phyloP scores from a whole-genome alignment of 1,140 invertebrate genomes.

The Drosophila tani region DNA sequence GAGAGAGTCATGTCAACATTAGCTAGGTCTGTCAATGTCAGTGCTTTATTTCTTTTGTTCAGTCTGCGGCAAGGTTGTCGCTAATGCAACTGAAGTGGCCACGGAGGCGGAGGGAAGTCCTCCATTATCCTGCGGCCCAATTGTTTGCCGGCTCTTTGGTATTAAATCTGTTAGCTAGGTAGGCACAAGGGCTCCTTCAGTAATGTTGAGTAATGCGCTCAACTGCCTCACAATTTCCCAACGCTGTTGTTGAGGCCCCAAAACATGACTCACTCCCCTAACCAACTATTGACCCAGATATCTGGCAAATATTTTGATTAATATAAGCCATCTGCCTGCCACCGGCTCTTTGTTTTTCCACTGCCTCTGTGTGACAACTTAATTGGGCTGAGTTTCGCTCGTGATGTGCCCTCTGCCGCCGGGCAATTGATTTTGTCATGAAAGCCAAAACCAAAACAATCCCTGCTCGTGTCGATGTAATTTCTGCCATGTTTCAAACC shows the following conservation, averaged over 20 bases:
- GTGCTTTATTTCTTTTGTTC: slow-evolving; percentile 40
- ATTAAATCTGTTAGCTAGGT: slow-evolving; percentile 14
- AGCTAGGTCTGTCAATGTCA: slow-evolving; percentile 38
- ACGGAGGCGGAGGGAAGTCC: background rate
- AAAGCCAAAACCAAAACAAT: slow-evolving; percentile 46
- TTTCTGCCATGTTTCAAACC: slow-evolving; percentile 38
- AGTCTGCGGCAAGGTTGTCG: slow-evolving; percentile 25
- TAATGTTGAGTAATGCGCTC: slow-evolving; percentile 19
- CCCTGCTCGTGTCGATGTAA: slow-evolving; percentile 18
- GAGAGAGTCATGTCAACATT: slow-evolving; percentile 31
- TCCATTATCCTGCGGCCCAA: slow-evolving; percentile 30
- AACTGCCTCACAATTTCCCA: background rate
- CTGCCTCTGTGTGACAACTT: slow-evolving; percentile 38
- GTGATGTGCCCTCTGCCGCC: slow-evolving; percentile 14
- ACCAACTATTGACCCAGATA: slow-evolving; percentile 13
- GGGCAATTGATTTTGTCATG: slow-evolving; percentile 61
- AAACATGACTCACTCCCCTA: slow-evolving; percentile 10
- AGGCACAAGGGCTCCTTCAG: slow-evolving; percentile 6
- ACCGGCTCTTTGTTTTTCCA: slow-evolving; percentile 8
- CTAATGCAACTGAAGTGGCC: slow-evolving; percentile 28
- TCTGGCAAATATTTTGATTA: slow-evolving; percentile 18
- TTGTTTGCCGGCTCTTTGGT: slow-evolving; percentile 25
- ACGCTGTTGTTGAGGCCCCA: background rate
- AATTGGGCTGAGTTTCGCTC: slow-evolving; percentile 47
- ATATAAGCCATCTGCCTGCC: slow-evolving; percentile 2